Percentiles rank a stretch among this genome's conserved stretches.
Evolutionary conservation across 2,113 vertebrate genomes (phyloP).

Genomic region (Dipodomys ordii): DNA sequence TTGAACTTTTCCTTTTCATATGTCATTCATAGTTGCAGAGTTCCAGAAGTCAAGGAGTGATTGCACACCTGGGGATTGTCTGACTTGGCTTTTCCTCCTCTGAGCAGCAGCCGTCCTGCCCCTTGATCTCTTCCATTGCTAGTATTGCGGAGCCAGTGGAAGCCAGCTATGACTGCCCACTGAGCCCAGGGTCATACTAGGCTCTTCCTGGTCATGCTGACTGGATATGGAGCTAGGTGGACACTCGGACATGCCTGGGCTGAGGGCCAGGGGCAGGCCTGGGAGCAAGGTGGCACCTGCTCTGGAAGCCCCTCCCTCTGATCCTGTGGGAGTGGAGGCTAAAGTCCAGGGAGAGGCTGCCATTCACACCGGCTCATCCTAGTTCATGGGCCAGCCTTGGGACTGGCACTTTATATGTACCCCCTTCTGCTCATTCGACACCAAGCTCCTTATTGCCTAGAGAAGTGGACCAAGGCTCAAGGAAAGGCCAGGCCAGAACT

Average conservation of each 20-base stretch:
- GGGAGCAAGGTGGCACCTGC: accelerated
- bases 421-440: not conserved
- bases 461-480: not conserved
- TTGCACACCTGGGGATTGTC: not conserved
- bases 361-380: accelerated
- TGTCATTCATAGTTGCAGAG: accelerated
- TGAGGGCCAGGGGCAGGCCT: not conserved
- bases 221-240: not conserved
- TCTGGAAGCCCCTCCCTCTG: not conserved
- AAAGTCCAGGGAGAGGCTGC: not conserved
- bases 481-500: not conserved
- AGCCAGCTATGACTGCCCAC: accelerated
- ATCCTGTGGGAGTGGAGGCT: not conserved
- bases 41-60: accelerated
- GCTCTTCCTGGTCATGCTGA: not conserved
- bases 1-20: not conserved
- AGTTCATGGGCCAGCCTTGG: too few species aligned
- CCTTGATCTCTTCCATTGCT: not conserved
- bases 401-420: accelerated
- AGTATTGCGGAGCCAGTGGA: too few species aligned
- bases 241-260: accelerated
- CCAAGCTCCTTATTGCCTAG: not conserved
- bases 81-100: too few species aligned
- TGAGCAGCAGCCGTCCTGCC: not conserved
- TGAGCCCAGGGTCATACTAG: accelerated